Percentiles rank a stretch among this genome's conserved stretches.
phyloP scores from a whole-genome alignment of 2,113 vertebrate species.

The Aphyosemion australe region DNA sequence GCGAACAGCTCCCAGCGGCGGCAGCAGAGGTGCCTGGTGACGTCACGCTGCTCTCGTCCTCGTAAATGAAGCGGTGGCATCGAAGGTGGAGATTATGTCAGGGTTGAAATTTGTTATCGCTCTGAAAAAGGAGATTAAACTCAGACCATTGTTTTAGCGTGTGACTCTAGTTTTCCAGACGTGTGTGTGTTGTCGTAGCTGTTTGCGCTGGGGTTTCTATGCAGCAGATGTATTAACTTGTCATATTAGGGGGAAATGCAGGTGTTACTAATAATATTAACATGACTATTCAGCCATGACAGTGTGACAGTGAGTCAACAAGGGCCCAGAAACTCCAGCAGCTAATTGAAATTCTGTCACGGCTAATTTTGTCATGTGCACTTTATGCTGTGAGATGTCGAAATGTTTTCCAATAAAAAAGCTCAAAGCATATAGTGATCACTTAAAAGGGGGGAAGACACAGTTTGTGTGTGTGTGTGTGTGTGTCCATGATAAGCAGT shows the following conservation, averaged over 20 bases:
- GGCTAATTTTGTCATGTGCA: slow-evolving; percentile 6
- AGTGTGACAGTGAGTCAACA: slow-evolving; percentile 8
- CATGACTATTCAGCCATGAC: slow-evolving; percentile 1
- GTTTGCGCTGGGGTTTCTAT: not conserved
- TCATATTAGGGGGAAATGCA: slow-evolving; percentile 2
- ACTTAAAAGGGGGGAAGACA: too few relatives aligned
- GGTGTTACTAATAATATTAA: slow-evolving; percentile 13
- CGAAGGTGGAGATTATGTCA: slow-evolving; percentile 52
- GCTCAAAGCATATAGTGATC: not conserved
- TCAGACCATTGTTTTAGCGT: rapidly evolving
- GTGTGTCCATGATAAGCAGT: slow-evolving; percentile 26
- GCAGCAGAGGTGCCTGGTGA: slow-evolving; percentile 18
- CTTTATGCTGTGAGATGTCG: slow-evolving; percentile 9
- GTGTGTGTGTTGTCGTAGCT: not conserved
- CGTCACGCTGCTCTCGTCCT: slow-evolving; percentile 33
- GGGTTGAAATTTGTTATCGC: slow-evolving; percentile 43
- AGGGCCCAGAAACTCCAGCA: slow-evolving; percentile 4
- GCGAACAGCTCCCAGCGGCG: slow-evolving; percentile 25
- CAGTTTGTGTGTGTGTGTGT: slow-evolving; percentile 21
- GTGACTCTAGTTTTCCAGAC: not conserved
- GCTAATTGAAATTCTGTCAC: slow-evolving; percentile 22
- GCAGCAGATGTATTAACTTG: slow-evolving; percentile 5
- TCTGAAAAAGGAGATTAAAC: slow-evolving; percentile 31
- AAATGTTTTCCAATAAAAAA: slow-evolving; percentile 3
- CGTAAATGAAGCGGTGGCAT: slow-evolving; percentile 42